Percentiles rank a stretch among this genome's conserved stretches.
Conservation (phyloP, 2,113 vertebrate genomes). For the Anser brachyrhynchus region DNA sequence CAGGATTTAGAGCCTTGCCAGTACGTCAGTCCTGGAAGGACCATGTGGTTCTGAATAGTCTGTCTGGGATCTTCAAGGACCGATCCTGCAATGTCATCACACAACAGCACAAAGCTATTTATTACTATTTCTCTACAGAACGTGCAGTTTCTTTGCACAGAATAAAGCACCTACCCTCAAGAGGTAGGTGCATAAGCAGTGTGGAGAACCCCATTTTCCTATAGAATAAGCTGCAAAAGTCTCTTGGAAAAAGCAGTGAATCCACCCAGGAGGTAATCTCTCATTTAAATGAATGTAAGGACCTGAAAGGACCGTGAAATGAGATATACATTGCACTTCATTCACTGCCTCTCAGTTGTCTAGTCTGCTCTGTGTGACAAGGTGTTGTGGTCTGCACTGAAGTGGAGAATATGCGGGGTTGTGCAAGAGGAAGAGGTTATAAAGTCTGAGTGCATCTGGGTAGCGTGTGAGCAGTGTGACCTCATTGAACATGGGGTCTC, state of each 20-base stretch:
- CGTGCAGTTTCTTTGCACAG: accelerated
- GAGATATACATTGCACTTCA: background rate
- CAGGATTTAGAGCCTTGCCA: background rate
- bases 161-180: background rate
- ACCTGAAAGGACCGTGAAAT: background rate
- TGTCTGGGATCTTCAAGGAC: background rate
- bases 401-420: background rate
- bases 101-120: background rate
- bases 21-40: background rate
- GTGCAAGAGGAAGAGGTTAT: background rate
- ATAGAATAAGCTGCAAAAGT: background rate
- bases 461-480: too few species aligned
- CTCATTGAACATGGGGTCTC: background rate
- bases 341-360: background rate
- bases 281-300: background rate
- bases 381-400: background rate
- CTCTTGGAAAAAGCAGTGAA: background rate
- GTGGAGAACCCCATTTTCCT: accelerated
- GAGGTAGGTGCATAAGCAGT: background rate
- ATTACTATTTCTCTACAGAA: background rate
- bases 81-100: background rate
- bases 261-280: background rate
- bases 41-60: background rate
- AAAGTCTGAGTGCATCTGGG: background rate
- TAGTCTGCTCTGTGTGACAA: background rate